These are phyloP conservation scores for Arenaria interpres DNA, from an alignment of 2,113 vertebrate species.

Conservation along the genomic window DNA sequence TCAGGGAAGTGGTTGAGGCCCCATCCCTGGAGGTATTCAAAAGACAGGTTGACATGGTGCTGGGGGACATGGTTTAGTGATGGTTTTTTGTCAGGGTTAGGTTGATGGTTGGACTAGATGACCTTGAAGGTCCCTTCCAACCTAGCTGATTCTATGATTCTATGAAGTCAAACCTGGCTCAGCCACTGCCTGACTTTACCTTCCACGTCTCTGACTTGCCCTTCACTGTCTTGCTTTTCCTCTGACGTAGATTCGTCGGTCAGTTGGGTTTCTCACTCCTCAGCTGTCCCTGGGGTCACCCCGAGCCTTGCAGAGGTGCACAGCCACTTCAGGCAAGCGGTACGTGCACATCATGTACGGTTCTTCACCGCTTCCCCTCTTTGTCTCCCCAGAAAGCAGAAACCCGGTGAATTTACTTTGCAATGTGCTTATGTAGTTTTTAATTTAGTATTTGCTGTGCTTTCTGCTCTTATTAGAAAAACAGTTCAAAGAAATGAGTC, in stretches of 20 bases:
- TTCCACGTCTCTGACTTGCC: neutral
- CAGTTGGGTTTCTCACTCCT: neutral
- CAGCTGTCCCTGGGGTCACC: neutral
- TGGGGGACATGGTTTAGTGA: too few relatives aligned
- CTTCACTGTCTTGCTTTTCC: neutral
- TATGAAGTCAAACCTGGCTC: neutral
- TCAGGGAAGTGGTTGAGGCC: too few relatives aligned
- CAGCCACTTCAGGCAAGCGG: neutral
- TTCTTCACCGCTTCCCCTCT: neutral
- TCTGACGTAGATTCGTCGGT: neutral
- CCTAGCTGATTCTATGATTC: too few relatives aligned
- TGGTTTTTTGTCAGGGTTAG: too few relatives aligned
- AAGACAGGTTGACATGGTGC: too few relatives aligned
- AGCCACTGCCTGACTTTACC: neutral
- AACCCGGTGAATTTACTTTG: neutral
- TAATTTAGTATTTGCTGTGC: neutral
- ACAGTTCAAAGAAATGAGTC: conserved; percentile 9
- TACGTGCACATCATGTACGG: accelerated
- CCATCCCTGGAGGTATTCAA: too few relatives aligned
- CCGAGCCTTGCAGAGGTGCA: neutral
- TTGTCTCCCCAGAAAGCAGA: neutral
- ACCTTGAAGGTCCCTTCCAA: too few relatives aligned
- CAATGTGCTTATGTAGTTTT: neutral
- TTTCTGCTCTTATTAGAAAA: conserved; percentile 30
- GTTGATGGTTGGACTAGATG: too few relatives aligned